Percentiles rank a stretch among this genome's conserved stretches.
These are phyloP conservation scores for Luperina testacea DNA, from an alignment of 2,888 invertebrate species.

Conservation along the genomic window DNA sequence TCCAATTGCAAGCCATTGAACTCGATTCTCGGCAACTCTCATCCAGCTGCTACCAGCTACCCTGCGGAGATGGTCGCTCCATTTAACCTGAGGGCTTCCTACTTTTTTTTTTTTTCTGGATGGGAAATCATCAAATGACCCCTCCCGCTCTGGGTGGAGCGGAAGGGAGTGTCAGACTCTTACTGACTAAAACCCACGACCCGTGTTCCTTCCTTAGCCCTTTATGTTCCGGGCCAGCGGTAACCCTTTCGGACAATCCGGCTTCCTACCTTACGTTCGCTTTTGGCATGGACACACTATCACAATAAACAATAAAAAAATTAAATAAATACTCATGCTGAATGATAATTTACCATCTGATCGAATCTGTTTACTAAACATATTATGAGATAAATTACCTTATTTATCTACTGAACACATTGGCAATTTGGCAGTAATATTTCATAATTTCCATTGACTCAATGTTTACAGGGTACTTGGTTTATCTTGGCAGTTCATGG, in stretches of 20 bases:
- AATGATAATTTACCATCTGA: conserved; percentile 15
- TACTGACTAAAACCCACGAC: no score
- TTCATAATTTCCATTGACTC: conserved; percentile 36
- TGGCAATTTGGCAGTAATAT: conserved; percentile 18
- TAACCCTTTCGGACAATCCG: no score
- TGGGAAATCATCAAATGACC: no score
- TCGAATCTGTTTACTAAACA: conserved; percentile 13
- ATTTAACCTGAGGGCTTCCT: not conserved
- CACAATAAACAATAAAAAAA: not conserved
- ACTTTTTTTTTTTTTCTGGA: no score
- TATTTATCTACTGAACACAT: conserved; percentile 27
- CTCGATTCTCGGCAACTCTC: not conserved
- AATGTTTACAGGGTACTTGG: conserved; percentile 29
- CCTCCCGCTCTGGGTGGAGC: no score
- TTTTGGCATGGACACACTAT: not conserved
- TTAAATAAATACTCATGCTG: not conserved
- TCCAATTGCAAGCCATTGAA: not conserved
- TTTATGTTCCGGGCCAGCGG: no score
- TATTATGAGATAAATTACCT: conserved; percentile 30
- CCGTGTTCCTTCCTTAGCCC: no score
- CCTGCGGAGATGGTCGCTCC: not conserved
- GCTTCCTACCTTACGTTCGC: not conserved
- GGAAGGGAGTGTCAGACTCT: no score
- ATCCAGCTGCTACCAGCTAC: not conserved
- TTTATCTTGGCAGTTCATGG: conserved; percentile 47